Conservation (phyloP, 2,797 vertebrate genomes). For the Picus viridis region DNA sequence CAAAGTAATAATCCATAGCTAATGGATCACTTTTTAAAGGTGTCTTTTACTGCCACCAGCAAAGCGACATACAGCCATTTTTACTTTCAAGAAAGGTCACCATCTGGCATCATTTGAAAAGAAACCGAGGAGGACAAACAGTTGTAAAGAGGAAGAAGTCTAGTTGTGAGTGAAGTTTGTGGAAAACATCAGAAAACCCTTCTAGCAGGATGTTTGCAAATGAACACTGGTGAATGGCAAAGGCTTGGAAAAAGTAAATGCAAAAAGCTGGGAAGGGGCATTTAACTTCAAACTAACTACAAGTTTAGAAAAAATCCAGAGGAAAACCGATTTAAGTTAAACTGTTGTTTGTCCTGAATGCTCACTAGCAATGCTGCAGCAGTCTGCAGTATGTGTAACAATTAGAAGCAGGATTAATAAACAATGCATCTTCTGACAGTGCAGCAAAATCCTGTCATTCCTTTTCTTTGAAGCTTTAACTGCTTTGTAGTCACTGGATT, state of each 20-base stretch:
- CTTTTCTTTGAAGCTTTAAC: slow-evolving; percentile 69
- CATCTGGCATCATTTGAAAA: not conserved
- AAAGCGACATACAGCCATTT: not conserved
- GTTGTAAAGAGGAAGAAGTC: not conserved
- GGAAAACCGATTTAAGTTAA: slow-evolving; percentile 31
- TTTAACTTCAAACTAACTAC: not conserved
- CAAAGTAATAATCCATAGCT: not conserved
- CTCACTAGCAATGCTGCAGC: not conserved
- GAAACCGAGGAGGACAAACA: not conserved
- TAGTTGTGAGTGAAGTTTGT: not conserved
- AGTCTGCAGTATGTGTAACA: slow-evolving; percentile 28
- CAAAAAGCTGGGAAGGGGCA: not conserved
- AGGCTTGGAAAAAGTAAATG: not conserved
- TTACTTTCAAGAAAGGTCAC: not conserved
- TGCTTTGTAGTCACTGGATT: slow-evolving; percentile 53
- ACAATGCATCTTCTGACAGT: slow-evolving; percentile 49
- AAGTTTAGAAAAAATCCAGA: not conserved
- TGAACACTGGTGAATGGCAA: not conserved
- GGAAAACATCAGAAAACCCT: not conserved
- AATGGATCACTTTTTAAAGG: not conserved
- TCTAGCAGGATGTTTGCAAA: not conserved
- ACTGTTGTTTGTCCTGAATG: slow-evolving; percentile 10
- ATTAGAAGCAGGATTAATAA: slow-evolving; percentile 48
- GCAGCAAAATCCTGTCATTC: slow-evolving; percentile 44
- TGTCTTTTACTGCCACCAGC: not conserved